A percentile compares a stretch with the other conserved stretches of the same genome.
Evolutionary conservation across 2,888 invertebrate species (phyloP).

Genomic region (Caenorhabditis virilis): DNA sequence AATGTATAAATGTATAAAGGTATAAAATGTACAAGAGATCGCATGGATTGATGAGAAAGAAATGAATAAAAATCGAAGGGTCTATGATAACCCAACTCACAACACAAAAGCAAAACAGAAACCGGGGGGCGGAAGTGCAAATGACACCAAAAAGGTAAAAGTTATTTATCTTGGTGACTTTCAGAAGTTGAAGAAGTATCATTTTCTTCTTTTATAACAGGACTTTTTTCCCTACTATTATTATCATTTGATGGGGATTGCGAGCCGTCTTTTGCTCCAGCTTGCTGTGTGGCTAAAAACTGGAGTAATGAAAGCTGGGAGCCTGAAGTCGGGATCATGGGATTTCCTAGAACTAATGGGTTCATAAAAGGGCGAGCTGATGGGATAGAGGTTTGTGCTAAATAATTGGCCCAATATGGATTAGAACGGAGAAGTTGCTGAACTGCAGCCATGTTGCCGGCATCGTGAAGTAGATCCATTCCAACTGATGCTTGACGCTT

Average conservation of each 20-base stretch:
- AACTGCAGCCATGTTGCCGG: slow-evolving; percentile 95
- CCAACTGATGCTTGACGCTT: slow-evolving; percentile 97
- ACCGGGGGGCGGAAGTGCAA: no score
- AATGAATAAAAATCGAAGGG: no score
- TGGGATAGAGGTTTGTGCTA: slow-evolving; percentile 11
- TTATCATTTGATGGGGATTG: slow-evolving; percentile 21
- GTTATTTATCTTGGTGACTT: no score
- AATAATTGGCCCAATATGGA: slow-evolving; percentile 65
- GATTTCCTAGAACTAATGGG: slow-evolving; percentile 13
- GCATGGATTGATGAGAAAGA: no score
- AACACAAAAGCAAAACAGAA: no score
- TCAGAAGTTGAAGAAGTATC: no score
- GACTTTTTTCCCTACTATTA: no score
- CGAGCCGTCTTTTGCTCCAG: slow-evolving; percentile 16
- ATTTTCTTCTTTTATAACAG: no score
- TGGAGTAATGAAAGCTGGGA: slow-evolving; percentile 25
- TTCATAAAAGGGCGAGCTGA: slow-evolving; percentile 21
- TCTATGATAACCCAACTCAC: no score
- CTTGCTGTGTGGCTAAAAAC: slow-evolving; percentile 19
- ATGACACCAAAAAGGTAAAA: no score
- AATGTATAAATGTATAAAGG: no score
- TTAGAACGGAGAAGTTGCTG: slow-evolving; percentile 74
- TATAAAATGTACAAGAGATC: no score
- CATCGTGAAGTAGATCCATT: slow-evolving; percentile 91
- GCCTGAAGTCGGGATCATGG: slow-evolving; percentile 6